phyloP scores from a whole-genome alignment of 2,888 invertebrate species.

The Parochlus steinenii region DNA sequence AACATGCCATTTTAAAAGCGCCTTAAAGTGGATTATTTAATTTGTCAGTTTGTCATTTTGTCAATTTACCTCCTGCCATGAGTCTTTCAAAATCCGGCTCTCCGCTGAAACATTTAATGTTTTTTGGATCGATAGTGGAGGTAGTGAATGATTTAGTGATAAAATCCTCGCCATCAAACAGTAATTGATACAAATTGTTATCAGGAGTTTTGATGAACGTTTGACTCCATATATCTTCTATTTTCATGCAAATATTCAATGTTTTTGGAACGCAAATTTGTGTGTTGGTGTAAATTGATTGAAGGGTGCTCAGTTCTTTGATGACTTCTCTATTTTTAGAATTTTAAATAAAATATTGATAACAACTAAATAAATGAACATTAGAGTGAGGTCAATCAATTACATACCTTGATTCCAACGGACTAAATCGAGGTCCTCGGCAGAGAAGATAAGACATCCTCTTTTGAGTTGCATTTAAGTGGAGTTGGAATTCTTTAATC shows the following conservation, averaged over 20 bases:
- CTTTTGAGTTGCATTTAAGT: not conserved
- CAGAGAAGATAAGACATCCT: conserved; percentile 34
- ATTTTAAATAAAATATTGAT: conserved; percentile 1
- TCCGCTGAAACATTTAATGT: conserved; percentile 37
- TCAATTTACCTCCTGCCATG: conserved; percentile 34
- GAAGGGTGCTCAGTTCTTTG: conserved; percentile 33
- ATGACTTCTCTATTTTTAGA: conserved; percentile 1
- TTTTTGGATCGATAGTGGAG: not conserved
- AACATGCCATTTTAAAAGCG: not conserved
- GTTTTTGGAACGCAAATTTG: conserved; percentile 35
- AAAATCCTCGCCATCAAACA: conserved; percentile 6
- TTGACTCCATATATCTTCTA: conserved; percentile 18
- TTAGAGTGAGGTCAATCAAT: conserved; percentile 3
- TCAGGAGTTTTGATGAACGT: conserved; percentile 16
- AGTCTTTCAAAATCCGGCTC: conserved; percentile 44
- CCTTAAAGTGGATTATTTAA: conserved; percentile 2
- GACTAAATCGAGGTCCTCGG: conserved; percentile 41
- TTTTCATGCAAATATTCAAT: conserved; percentile 22
- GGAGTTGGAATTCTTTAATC: too few species aligned
- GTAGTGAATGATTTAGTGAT: not conserved
- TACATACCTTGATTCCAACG: conserved; percentile 36
- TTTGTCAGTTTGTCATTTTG: not conserved
- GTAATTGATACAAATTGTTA: conserved; percentile 15
- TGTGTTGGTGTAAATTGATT: conserved; percentile 39
- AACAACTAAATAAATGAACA: conserved; percentile 1